Base-by-base conservation (phyloP, 2,888 invertebrate species). In the Machimus atricapillus region DNA sequence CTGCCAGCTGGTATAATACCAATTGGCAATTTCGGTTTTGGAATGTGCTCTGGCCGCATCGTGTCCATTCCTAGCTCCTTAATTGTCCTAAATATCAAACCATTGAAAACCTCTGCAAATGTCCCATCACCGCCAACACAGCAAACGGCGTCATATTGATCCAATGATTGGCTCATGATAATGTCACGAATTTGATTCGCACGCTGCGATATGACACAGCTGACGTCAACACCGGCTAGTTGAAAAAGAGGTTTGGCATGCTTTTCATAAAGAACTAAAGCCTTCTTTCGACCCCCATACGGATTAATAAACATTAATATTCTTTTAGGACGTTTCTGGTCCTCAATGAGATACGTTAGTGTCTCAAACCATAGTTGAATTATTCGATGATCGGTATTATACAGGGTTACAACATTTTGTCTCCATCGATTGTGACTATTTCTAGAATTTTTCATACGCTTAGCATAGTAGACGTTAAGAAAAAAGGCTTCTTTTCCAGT, bases 61-160 rank as follows among this genome's bases (percentile, higher is more conserved):
- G 89, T 88, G 88, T 92, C 91, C 86, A 92, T 82, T 19, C 90
- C 90, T 16, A 90, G 85, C 87, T 92, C 92, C 31, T 90, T 90
- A 88, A 92, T 91, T 0, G 90, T 90, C n/a, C 96, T 96, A 94
- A 94, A 87, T 93, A 93, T 88, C 3, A 97, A 91, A 0, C 97
- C 97, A 91, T 96, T 96, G 89, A 95, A 94, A 40, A 97, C 93
- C 92, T 97, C 97, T 8, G 96, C 95, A 89, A 97, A 96, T 74
- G 97, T 96, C 0, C 97, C 97, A 92, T 98, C 97, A 0, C 97
- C 97, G 0, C 97, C 97, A 9, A 97, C 96, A 91, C 96, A 96
- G 23, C 96, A 95, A 27, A 97, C 93, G 0, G 96, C 96, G 93
- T 95, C 94, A 89, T 93, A 94, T 89, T 93, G 92, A 88, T 95